Conservation (phyloP, 2,113 vertebrate genomes). For the Talpa occidentalis region DNA sequence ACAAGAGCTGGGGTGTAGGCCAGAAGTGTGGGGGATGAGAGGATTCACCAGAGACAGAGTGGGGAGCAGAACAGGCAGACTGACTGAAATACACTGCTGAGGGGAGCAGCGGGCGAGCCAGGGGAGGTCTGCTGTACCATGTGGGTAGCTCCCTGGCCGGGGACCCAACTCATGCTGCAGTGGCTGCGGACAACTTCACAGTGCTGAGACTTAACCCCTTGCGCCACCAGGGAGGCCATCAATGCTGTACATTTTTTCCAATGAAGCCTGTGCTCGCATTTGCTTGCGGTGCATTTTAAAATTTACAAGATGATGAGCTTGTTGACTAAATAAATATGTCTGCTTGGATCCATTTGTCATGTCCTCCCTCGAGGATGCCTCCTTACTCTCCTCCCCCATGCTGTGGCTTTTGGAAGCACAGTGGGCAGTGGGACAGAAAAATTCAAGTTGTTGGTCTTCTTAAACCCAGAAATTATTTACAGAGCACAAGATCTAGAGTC, state of each 20-base stretch:
- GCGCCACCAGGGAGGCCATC: too few species aligned
- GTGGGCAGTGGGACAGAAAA: slow-evolving; percentile 1
- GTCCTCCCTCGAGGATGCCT: not conserved
- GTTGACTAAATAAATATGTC: slow-evolving; percentile 62
- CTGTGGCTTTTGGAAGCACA: slow-evolving; percentile 35
- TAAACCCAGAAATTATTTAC: slow-evolving; percentile 72
- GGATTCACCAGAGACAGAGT: too few species aligned
- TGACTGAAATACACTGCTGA: too few species aligned
- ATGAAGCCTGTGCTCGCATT: slow-evolving; percentile 29
- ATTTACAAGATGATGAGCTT: slow-evolving; percentile 55
- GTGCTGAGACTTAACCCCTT: too few species aligned
- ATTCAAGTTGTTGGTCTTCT: slow-evolving; percentile 65
- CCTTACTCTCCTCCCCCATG: not conserved
- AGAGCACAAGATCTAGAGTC: slow-evolving; percentile 69
- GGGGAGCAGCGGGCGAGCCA: too few species aligned
- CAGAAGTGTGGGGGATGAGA: too few species aligned
- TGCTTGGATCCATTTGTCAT: slow-evolving; percentile 50
- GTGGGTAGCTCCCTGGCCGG: too few species aligned
- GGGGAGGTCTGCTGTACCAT: too few species aligned
- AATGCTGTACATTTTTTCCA: not conserved
- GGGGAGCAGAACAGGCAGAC: too few species aligned
- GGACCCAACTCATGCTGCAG: too few species aligned
- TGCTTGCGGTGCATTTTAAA: slow-evolving; percentile 42
- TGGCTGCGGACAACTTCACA: too few species aligned
- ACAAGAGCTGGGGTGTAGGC: too few species aligned